phyloP scores from a whole-genome alignment of 2,888 invertebrate genomes.

The Caenorhabditis becei region DNA sequence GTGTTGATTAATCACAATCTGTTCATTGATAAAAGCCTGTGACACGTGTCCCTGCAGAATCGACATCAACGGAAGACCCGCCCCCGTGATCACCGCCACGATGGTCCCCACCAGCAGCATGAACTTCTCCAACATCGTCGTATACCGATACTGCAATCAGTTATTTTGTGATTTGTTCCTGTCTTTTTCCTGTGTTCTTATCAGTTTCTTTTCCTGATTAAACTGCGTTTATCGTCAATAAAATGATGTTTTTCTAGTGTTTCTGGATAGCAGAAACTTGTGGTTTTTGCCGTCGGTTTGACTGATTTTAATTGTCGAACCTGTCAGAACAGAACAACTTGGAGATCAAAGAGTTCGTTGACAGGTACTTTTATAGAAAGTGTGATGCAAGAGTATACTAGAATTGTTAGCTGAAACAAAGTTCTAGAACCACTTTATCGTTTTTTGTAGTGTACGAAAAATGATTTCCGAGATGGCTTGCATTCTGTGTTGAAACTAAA shows the following conservation, averaged over 20 bases:
- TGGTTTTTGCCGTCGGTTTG: conserved; percentile 1
- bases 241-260: conserved; percentile 15
- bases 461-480: too few species aligned
- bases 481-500: too few species aligned
- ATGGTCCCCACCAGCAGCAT: conserved; percentile 67
- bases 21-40: conserved; percentile 70
- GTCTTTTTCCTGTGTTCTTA: neutral
- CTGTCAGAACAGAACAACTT: neutral
- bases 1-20: conserved; percentile 40
- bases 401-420: too few species aligned
- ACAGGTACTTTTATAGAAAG: too few species aligned
- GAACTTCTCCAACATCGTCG: conserved; percentile 63
- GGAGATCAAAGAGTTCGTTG: neutral
- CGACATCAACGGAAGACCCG: conserved; percentile 73
- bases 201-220: conserved; percentile 5
- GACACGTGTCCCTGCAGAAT: conserved; percentile 71
- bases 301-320: neutral
- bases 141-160: conserved; percentile 73
- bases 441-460: too few species aligned
- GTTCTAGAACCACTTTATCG: too few species aligned
- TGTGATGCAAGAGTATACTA: too few species aligned
- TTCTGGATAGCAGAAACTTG: neutral
- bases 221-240: conserved; percentile 12
- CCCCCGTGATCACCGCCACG: conserved; percentile 70
- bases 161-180: conserved; percentile 3